Conservation (phyloP, 2,797 vertebrate genomes). For the Parauchenoglanis punctatus region DNA sequence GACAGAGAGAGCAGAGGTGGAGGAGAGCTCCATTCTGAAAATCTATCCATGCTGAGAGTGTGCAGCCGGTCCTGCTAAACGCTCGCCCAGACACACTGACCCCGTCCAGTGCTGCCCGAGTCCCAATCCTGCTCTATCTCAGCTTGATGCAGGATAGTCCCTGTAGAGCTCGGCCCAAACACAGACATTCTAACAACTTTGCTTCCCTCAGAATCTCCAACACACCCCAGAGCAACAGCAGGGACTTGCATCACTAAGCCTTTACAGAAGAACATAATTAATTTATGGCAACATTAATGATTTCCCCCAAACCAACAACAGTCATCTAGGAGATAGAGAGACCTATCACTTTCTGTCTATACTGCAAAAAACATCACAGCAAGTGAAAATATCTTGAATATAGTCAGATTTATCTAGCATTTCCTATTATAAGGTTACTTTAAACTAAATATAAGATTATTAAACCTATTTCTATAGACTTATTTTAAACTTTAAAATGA, state of each 20-base stretch:
- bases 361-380: too few species aligned
- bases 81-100: not conserved
- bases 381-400: too few species aligned
- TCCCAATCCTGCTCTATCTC: slow-evolving; percentile 47
- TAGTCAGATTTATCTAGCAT: too few species aligned
- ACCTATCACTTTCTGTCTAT: not conserved
- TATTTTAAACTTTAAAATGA: too few species aligned
- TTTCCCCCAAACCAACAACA: not conserved
- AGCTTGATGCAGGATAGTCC: slow-evolving; percentile 58
- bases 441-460: too few species aligned
- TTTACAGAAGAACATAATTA: not conserved
- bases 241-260: not conserved
- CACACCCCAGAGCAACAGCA: not conserved
- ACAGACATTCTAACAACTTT: not conserved
- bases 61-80: slow-evolving; percentile 10
- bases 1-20: slow-evolving; percentile 38
- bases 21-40: slow-evolving; percentile 56
- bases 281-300: not conserved
- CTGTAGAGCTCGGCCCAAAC: slow-evolving; percentile 60
- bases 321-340: not conserved
- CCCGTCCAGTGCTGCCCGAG: slow-evolving; percentile 22
- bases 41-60: slow-evolving; percentile 42
- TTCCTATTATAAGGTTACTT: too few species aligned
- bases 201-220: not conserved
- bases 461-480: too few species aligned